Evolutionary conservation across 1,140 invertebrate genomes (phyloP).

Genomic region (Drosophila pallidifrons): DNA sequence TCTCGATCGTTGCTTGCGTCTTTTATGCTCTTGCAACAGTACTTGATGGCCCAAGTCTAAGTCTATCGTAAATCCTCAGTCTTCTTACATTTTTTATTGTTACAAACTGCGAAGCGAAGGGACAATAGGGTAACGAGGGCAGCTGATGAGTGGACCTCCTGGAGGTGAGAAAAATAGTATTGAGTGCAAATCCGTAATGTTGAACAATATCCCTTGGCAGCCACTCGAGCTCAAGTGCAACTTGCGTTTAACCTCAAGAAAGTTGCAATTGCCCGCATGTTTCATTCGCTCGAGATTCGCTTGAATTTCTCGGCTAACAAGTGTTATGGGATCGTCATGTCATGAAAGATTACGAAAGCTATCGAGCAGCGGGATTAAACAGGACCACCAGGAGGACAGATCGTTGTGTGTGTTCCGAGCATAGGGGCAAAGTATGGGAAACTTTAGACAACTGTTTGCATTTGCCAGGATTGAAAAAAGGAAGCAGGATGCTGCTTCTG

Average conservation of each 20-base stretch:
- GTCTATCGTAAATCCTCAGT: constrained; percentile 57
- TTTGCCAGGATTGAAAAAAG: constrained; percentile 19
- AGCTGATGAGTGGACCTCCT: constrained; percentile 74
- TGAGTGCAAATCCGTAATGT: constrained; percentile 56
- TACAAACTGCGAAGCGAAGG: constrained; percentile 54
- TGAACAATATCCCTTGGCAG: constrained; percentile 47
- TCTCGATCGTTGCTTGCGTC: constrained; percentile 41
- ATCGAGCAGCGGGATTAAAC: neutral
- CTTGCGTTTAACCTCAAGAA: constrained; percentile 84
- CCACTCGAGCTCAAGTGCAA: constrained; percentile 61
- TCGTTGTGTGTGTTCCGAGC: constrained; percentile 68
- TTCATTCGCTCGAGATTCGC: constrained; percentile 40
- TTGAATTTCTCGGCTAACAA: constrained; percentile 68
- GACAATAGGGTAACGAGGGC: constrained; percentile 54
- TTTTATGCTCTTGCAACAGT: constrained; percentile 45
- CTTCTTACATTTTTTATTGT: constrained; percentile 64
- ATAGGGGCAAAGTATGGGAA: constrained; percentile 68
- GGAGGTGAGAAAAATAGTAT: constrained; percentile 83
- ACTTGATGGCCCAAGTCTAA: constrained; percentile 79
- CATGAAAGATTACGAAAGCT: constrained; percentile 58
- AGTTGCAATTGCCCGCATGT: constrained; percentile 83
- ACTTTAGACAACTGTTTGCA: constrained; percentile 34
- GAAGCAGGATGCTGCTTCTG: constrained; percentile 44
- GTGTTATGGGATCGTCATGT: constrained; percentile 72
- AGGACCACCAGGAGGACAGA: constrained; percentile 63